Evolutionary conservation across 2,113 vertebrate genomes (phyloP).

Genomic region (Lycocorax pyrrhopterus): DNA sequence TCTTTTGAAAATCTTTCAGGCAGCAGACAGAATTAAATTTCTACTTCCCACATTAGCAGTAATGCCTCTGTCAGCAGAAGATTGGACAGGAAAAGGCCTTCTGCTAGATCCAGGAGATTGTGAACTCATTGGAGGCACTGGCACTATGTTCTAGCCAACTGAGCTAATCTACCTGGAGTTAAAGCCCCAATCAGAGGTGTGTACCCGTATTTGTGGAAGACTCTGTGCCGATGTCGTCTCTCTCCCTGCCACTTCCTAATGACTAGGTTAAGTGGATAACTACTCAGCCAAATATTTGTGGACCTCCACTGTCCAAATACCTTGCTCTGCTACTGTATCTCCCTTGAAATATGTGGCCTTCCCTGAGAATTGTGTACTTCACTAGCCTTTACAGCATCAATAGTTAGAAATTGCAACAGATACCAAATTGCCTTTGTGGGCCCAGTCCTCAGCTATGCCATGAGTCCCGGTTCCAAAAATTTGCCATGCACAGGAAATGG

Average conservation of each 20-base stretch:
- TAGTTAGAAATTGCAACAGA: neutral
- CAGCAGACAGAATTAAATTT: neutral
- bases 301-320: neutral
- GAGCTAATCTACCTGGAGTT: neutral
- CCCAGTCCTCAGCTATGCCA: neutral
- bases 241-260: neutral
- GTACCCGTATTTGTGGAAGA: neutral
- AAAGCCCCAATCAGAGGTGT: neutral
- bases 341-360: neutral
- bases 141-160: neutral
- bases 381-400: neutral
- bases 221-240: rapidly evolving
- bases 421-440: neutral
- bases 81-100: neutral
- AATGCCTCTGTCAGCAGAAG: neutral
- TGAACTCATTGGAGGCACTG: neutral
- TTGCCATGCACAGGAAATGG: neutral
- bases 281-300: neutral
- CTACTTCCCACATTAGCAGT: neutral
- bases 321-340: neutral
- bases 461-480: neutral
- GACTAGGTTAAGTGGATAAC: neutral
- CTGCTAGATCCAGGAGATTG: neutral
- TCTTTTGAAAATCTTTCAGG: neutral
- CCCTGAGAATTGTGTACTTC: neutral